Conservation (phyloP, 2,113 vertebrate species). For the Tympanuchus pallidicinctus region DNA sequence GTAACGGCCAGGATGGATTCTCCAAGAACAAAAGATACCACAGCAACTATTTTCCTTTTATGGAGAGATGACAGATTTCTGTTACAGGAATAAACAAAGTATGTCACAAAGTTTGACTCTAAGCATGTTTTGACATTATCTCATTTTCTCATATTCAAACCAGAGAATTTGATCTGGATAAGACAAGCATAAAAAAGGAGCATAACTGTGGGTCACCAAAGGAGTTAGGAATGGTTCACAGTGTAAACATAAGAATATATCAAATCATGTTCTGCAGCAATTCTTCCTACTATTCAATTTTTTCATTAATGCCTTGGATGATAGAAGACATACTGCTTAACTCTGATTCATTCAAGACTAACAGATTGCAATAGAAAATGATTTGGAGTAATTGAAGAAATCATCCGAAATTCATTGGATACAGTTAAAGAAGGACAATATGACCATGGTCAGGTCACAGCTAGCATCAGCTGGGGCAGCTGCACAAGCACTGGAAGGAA, state of each 20-base stretch:
- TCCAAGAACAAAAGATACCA: background rate
- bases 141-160: constrained; percentile 23
- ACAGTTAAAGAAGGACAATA: background rate
- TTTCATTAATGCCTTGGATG: background rate
- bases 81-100: background rate
- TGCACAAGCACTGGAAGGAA: background rate
- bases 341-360: background rate
- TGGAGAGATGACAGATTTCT: constrained; percentile 22
- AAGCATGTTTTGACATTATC: constrained; percentile 50
- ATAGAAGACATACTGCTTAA: background rate
- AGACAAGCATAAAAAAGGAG: constrained; percentile 6
- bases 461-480: background rate
- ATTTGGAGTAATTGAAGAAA: background rate
- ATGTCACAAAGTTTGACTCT: background rate
- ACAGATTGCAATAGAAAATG: background rate
- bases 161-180: constrained; percentile 16
- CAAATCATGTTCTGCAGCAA: background rate
- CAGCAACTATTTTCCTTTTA: background rate
- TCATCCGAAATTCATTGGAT: background rate
- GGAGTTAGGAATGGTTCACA: background rate
- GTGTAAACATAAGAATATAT: constrained; percentile 32
- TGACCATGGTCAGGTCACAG: background rate
- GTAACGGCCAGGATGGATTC: constrained; percentile 3
- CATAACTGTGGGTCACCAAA: background rate
- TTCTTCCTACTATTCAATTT: constrained; percentile 6